Percentiles rank a stretch among this genome's conserved stretches.
phyloP scores from a whole-genome alignment of 2,113 vertebrate species.

The Tenebrosternarchus preto region DNA sequence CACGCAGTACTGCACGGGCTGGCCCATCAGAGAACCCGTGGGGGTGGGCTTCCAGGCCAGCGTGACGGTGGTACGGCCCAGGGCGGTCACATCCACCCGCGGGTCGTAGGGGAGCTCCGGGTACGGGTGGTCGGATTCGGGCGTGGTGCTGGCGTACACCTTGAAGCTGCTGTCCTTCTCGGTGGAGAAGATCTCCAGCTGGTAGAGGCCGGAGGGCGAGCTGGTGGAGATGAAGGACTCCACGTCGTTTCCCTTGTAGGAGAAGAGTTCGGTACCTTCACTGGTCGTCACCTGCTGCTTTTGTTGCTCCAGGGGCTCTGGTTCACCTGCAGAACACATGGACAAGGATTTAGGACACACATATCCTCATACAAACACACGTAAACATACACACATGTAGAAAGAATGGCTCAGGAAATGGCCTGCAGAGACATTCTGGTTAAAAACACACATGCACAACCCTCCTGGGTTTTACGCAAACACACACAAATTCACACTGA shows the following conservation, averaged over 20 bases:
- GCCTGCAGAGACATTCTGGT: no score
- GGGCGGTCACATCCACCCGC: constrained; percentile 87
- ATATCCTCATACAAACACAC: no score
- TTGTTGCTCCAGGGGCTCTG: constrained; percentile 91
- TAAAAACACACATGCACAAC: no score
- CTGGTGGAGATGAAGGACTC: constrained; percentile 89
- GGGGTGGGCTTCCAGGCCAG: constrained; percentile 96
- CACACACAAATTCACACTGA: not conserved
- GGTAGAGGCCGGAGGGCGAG: constrained; percentile 91
- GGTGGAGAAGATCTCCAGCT: constrained; percentile 92
- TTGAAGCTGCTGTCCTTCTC: constrained; percentile 98
- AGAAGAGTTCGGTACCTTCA: constrained; percentile 86
- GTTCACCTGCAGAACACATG: constrained; percentile 78
- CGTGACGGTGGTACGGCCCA: constrained; percentile 90
- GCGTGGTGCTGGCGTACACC: constrained; percentile 92
- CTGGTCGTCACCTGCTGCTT: constrained; percentile 84
- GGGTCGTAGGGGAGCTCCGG: constrained; percentile 93
- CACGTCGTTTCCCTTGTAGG: constrained; percentile 95
- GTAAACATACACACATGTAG: no score
- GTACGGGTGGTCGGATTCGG: constrained; percentile 94
- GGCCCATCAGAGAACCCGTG: constrained; percentile 83
- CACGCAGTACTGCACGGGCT: constrained; percentile 92
- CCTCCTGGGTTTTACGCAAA: no score
- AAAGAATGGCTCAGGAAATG: no score
- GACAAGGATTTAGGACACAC: constrained; percentile 18